Conservation (phyloP, 2,113 vertebrate genomes). For the Felis chaus region DNA sequence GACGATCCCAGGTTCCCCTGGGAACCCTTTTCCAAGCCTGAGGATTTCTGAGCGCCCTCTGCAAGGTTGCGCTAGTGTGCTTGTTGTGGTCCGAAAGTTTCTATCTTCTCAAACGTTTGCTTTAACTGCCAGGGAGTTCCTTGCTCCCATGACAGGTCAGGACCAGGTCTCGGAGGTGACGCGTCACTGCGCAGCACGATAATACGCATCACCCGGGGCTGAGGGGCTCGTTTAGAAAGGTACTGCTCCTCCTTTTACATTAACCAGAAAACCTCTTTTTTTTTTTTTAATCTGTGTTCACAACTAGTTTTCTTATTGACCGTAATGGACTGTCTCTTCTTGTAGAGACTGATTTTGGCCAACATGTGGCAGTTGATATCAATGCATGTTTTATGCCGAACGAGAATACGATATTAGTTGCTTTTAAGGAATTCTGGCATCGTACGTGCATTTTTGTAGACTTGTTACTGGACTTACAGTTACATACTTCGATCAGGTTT, state of each 20-base stretch:
- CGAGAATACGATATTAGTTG: constrained; percentile 65
- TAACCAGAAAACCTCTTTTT: constrained; percentile 64
- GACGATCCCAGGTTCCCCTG: background rate
- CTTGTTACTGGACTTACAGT: constrained; percentile 75
- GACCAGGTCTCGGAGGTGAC: background rate
- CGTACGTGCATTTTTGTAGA: constrained; percentile 82
- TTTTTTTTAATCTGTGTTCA: constrained; percentile 55
- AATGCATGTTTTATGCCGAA: constrained; percentile 70
- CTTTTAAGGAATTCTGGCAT: constrained; percentile 76
- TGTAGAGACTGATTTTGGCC: constrained; percentile 63
- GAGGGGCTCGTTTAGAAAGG: constrained; percentile 56
- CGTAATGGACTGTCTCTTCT: constrained; percentile 62
- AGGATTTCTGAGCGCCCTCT: background rate
- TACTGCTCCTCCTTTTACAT: constrained; percentile 35
- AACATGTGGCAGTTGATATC: constrained; percentile 54
- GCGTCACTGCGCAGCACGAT: background rate
- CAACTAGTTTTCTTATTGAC: constrained; percentile 31
- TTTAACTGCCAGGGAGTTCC: background rate
- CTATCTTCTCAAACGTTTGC: background rate
- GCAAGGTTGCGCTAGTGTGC: background rate
- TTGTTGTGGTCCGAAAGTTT: background rate
- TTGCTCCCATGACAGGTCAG: background rate
- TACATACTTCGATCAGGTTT: constrained; percentile 69
- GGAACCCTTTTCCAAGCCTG: background rate
- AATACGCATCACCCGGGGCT: background rate